Base-by-base conservation (phyloP, 2,113 vertebrate genomes). In the Tachuris rubrigastra region DNA sequence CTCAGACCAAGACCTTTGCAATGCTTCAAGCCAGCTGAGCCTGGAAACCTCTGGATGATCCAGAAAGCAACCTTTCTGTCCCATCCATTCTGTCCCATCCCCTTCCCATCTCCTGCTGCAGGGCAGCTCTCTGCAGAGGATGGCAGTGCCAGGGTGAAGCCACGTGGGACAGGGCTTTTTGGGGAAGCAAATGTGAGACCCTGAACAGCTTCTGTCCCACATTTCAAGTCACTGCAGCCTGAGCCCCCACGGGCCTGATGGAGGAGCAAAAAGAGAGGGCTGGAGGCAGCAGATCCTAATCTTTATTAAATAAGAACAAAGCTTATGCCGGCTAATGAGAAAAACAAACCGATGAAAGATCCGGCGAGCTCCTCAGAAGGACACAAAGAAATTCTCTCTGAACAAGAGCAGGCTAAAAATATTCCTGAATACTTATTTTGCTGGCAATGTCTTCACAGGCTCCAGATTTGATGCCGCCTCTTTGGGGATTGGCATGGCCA, bases 301-400 rank as follows among this genome's bases (percentile, higher is more conserved):
- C 97, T 97, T 97, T 97, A 97, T 97, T 97, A 97, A 97, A 97
- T 97, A 97, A 97, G 96, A 97, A 97, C 97, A 97, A 97, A 97
- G 97, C 94, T 96, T 95, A 94, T 95, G 95, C 96, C 60, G 83
- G 93, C 96, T 97, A 97, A 97, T 97, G 96, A 97, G 96, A 96
- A 97, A 97, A 97, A 97, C 95, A 96, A 97, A 96, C 96, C 39
- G 91, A 97, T 97, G 95, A 97, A 97, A 97, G 95, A 97, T 97
- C 96, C 87, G 12, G 80, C 60, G 3, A 96, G 96, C 95, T 97
- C 94, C 91, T 96, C 96, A 83, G 95, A 97, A 97, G 87, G 92
- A 96, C 96, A 96, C 96, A 96, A 96, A 97, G 95, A 97, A 96
- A 97, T 96, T 96, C 91, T 95, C 94, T 93, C 95, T 91, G 93